phyloP scores from a whole-genome alignment of 2,113 vertebrate species.

The Lophius piscatorius region DNA sequence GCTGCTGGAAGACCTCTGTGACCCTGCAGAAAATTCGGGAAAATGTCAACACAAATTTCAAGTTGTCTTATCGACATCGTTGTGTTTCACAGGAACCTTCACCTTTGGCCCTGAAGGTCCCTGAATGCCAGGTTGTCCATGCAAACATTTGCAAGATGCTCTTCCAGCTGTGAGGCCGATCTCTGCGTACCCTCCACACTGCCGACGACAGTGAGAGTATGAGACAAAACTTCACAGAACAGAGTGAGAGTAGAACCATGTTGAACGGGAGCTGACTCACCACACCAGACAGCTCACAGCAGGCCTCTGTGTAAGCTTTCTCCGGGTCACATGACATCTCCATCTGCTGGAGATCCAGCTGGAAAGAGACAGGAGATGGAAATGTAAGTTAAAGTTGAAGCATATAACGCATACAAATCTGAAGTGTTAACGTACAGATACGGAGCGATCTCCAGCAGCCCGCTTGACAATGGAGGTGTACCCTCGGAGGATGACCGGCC shows the following conservation, averaged over 20 bases:
- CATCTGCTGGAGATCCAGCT: slow-evolving; percentile 82
- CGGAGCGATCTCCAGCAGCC: slow-evolving; percentile 58
- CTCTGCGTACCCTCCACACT: slow-evolving; percentile 79
- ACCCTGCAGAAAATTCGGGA: slow-evolving; percentile 69
- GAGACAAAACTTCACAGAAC: not conserved
- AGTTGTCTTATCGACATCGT: not conserved
- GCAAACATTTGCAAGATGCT: slow-evolving; percentile 69
- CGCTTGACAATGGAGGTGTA: slow-evolving; percentile 75
- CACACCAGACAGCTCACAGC: slow-evolving; percentile 78
- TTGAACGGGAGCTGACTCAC: slow-evolving; percentile 58
- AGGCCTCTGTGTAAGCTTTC: slow-evolving; percentile 79
- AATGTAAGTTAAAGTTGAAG: not conserved
- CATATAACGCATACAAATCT: not conserved
- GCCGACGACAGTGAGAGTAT: slow-evolving; percentile 16
- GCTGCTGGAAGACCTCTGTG: slow-evolving; percentile 78
- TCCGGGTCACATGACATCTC: slow-evolving; percentile 77
- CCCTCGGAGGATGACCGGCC: slow-evolving; percentile 48
- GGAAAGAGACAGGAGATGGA: not conserved
- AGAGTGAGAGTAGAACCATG: not conserved
- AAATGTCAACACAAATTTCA: slow-evolving; percentile 12
- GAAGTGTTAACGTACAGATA: slow-evolving; percentile 58
- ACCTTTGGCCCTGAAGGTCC: slow-evolving; percentile 73
- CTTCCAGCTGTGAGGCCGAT: slow-evolving; percentile 64
- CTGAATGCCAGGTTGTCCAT: slow-evolving; percentile 69
- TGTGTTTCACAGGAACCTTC: slow-evolving; percentile 9